Percentiles rank a stretch among this genome's conserved stretches.
Conservation (phyloP, 2,797 vertebrate species). For the Eulemur rubriventer region DNA sequence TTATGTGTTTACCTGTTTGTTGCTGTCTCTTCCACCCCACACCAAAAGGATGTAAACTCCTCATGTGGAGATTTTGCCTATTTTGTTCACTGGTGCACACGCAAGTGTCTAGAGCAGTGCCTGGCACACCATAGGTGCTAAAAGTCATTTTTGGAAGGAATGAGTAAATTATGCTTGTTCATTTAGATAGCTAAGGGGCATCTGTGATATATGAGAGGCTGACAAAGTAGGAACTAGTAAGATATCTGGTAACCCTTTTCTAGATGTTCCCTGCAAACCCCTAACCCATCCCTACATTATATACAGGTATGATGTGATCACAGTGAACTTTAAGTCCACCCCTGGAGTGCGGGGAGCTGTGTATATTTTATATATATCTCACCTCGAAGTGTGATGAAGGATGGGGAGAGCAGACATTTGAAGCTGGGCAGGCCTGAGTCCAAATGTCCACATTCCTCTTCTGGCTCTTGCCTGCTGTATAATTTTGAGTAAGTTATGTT, state of each 20-base stretch:
- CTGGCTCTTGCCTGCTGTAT: neutral
- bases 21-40: neutral
- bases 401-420: neutral
- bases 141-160: neutral
- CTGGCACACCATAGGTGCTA: neutral
- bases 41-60: neutral
- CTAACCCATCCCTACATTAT: neutral
- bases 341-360: neutral
- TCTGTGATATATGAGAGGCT: neutral
- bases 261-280: neutral
- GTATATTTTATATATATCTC: neutral
- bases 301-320: neutral
- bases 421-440: neutral
- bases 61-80: neutral
- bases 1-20: neutral
- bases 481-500: constrained; percentile 6
- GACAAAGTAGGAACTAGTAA: neutral
- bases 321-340: neutral
- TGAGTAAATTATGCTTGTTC: neutral
- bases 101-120: neutral
- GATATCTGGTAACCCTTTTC: neutral
- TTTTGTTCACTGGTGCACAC: neutral
- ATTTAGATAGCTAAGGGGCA: neutral
- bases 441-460: neutral
- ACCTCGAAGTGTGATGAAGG: neutral